phyloP scores from a whole-genome alignment of 2,888 invertebrate genomes.

The Linyphia triangularis region DNA sequence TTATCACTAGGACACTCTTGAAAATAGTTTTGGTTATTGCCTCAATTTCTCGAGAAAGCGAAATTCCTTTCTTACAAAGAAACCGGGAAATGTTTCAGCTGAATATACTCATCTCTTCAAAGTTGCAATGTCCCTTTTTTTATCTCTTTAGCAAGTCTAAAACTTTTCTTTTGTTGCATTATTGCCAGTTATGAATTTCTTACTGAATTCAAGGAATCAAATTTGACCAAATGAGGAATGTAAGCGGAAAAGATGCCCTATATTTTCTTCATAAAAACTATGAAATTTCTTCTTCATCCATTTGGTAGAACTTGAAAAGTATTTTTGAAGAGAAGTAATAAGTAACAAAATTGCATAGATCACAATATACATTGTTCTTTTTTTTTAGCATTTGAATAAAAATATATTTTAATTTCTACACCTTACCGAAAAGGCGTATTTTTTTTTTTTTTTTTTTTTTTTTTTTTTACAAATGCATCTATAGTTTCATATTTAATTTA shows the following conservation, averaged over 20 bases:
- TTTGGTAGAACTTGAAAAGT: too few species aligned
- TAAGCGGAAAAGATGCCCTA: not conserved
- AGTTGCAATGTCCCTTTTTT: not conserved
- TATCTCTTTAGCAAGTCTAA: not conserved
- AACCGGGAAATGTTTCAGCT: not conserved
- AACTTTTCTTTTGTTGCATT: not conserved
- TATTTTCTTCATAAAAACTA: too few species aligned
- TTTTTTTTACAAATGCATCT: too few species aligned
- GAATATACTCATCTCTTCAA: slow-evolving; percentile 19
- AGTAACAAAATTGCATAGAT: too few species aligned
- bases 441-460: too few species aligned
- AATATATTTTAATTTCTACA: too few species aligned
- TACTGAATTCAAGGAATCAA: not conserved
- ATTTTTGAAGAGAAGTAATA: too few species aligned
- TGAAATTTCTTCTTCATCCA: too few species aligned
- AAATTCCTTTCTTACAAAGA: slow-evolving; percentile 36
- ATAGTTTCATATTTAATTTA: too few species aligned
- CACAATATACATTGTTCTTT: too few species aligned
- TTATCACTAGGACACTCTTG: slow-evolving; percentile 36
- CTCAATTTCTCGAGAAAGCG: slow-evolving; percentile 36
- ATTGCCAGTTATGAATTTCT: slow-evolving; percentile 22
- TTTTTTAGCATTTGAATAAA: too few species aligned
- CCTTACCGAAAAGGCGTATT: too few species aligned
- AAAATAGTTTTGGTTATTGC: slow-evolving; percentile 57
- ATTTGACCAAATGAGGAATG: not conserved